Evolutionary conservation across 2,797 vertebrate species (phyloP), one percentile per base, ranked within the genome.

Genomic region (Limnodromus scolopaceus): DNA sequence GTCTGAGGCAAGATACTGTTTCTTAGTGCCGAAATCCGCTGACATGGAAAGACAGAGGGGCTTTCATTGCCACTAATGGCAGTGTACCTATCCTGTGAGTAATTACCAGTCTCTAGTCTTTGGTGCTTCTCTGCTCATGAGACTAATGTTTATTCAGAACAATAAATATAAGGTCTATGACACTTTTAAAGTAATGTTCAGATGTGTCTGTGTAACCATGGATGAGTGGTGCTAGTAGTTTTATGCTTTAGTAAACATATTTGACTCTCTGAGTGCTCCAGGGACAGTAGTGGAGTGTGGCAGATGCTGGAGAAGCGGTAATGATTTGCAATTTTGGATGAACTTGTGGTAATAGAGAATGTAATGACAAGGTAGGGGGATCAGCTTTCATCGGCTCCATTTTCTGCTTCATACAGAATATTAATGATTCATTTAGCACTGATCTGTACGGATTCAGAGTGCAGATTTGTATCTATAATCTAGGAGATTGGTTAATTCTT

Each of bases 141-240:
- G 95, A 97, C 91, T 97, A 97, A 97, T 97, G 90, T 97, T 97
- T 97, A 97, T 97, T 97, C 97, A 95, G 89, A 97, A 96, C 93
- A 96, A 96, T 97, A 97, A 98, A 97, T 97, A 93, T 92, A 94
- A 97, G 97, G 93, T 97, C 95, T 94, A 97, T 98, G 97, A 97
- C 94, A 97, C 88, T 92, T 98, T 97, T 96, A 96, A 97, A 97
- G 81, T 97, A 96, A 92, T 84, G 89, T 93, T 97, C 94, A 96
- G 95, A 93, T 96, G 95, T 94, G 84, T 89, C 93, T 97, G 51
- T 93, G 77, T 91, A 96, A 91, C 91, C 96, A 97, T 93, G 96
- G 94, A 96, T 93, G 89, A 98, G 89, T 95, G 83, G 92, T 84
- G 92, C 39, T 78, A 81, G 82, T 87, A 95, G 69, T 96, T 97